phyloP scores from a whole-genome alignment of 2,797 vertebrate species.

The Oophaga sylvatica region DNA sequence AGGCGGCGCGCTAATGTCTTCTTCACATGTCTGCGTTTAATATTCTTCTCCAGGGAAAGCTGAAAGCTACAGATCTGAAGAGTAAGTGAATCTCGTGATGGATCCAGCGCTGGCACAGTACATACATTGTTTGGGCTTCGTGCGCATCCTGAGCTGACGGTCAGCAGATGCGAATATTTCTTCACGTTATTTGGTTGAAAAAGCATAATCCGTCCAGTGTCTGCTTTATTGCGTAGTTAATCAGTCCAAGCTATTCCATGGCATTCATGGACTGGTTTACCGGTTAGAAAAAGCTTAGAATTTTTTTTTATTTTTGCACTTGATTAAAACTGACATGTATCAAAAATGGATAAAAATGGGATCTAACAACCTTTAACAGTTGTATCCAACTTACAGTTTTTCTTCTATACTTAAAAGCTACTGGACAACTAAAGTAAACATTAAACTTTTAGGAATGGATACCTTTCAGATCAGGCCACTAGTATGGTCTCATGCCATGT shows the following conservation, averaged over 20 bases:
- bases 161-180: slow-evolving; percentile 51
- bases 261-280: too few species aligned
- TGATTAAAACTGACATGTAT: too few species aligned
- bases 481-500: too few species aligned
- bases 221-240: not conserved
- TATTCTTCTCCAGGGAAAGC: slow-evolving; percentile 38
- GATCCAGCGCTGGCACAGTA: slow-evolving; percentile 39
- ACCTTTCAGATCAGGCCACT: too few species aligned
- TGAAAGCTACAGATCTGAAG: slow-evolving; percentile 28
- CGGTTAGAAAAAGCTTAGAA: too few species aligned
- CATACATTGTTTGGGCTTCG: slow-evolving; percentile 19
- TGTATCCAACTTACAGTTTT: too few species aligned
- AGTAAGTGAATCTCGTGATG: slow-evolving; percentile 34
- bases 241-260: not conserved
- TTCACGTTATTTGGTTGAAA: not conserved
- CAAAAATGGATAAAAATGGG: too few species aligned
- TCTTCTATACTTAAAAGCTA: too few species aligned
- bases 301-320: too few species aligned
- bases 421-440: too few species aligned
- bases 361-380: too few species aligned
- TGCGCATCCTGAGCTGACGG: slow-evolving; percentile 27
- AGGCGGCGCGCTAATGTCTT: slow-evolving; percentile 31
- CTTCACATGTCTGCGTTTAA: slow-evolving; percentile 28
- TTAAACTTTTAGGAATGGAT: too few species aligned
- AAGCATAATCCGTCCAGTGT: slow-evolving; percentile 3